phyloP scores from a whole-genome alignment of 2,113 vertebrate species.

The Erinaceus europaeus region DNA sequence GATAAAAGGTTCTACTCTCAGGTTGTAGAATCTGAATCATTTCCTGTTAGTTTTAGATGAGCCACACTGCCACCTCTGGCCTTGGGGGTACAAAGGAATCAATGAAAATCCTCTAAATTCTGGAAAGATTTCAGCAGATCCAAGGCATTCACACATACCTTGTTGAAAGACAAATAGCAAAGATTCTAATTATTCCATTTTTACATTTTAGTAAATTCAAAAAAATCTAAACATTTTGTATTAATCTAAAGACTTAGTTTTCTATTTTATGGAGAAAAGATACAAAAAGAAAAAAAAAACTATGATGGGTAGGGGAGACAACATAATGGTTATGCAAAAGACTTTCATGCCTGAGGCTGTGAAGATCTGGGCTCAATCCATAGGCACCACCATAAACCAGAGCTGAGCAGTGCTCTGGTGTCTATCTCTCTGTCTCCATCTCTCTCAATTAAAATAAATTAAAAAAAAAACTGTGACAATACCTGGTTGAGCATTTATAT shows the following conservation, averaged over 20 bases:
- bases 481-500: not conserved
- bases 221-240: not conserved
- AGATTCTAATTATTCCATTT: not conserved
- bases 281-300: not conserved
- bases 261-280: not conserved
- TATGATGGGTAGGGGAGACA: too few species aligned
- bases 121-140: not conserved
- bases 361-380: too few species aligned
- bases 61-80: not conserved
- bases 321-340: too few species aligned
- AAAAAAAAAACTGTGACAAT: too few species aligned
- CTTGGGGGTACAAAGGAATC: not conserved
- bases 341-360: too few species aligned
- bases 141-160: not conserved
- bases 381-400: too few species aligned
- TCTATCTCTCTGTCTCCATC: too few species aligned
- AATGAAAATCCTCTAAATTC: not conserved
- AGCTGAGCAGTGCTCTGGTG: too few species aligned
- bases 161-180: not conserved
- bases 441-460: too few species aligned
- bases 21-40: not conserved
- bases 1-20: not conserved
- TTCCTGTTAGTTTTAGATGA: constrained; percentile 39
- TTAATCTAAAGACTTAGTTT: not conserved
- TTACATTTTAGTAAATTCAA: constrained; percentile 8